A percentile compares a stretch with the other conserved stretches of the same genome.
Conservation (phyloP, 2,113 vertebrate species). For the Ameiurus melas region DNA sequence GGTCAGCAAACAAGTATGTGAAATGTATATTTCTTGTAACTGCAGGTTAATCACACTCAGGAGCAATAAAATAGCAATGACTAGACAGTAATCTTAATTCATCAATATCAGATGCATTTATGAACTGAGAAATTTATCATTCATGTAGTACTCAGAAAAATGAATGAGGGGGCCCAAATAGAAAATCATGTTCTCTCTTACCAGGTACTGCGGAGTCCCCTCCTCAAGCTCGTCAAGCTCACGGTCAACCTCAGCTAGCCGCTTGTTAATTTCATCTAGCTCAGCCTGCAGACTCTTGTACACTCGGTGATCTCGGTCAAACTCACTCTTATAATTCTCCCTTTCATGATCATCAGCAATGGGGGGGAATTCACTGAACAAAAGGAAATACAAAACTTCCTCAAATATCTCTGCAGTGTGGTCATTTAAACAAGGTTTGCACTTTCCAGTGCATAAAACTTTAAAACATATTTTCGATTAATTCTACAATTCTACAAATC, state of each 20-base stretch:
- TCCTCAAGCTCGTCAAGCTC: slow-evolving; percentile 77
- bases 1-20: slow-evolving; percentile 21
- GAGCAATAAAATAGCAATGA: not conserved
- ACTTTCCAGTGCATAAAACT: no score
- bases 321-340: slow-evolving; percentile 74
- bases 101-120: not conserved
- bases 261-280: slow-evolving; percentile 77
- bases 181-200: slow-evolving; percentile 46
- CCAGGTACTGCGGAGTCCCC: slow-evolving; percentile 78
- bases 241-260: slow-evolving; percentile 71
- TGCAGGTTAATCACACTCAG: not conserved
- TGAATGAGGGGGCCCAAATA: not conserved
- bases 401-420: not conserved
- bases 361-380: slow-evolving; percentile 73
- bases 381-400: not conserved
- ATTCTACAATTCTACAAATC: not conserved
- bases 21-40: not conserved
- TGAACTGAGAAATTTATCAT: not conserved
- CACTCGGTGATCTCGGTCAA: slow-evolving; percentile 78
- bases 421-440: not conserved
- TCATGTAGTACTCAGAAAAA: not conserved
- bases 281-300: slow-evolving; percentile 79
- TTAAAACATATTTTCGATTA: no score
- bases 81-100: not conserved
- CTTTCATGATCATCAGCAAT: slow-evolving; percentile 69